Conservation (phyloP, 1,140 invertebrate genomes). For the Aphelinus atriplicis region DNA sequence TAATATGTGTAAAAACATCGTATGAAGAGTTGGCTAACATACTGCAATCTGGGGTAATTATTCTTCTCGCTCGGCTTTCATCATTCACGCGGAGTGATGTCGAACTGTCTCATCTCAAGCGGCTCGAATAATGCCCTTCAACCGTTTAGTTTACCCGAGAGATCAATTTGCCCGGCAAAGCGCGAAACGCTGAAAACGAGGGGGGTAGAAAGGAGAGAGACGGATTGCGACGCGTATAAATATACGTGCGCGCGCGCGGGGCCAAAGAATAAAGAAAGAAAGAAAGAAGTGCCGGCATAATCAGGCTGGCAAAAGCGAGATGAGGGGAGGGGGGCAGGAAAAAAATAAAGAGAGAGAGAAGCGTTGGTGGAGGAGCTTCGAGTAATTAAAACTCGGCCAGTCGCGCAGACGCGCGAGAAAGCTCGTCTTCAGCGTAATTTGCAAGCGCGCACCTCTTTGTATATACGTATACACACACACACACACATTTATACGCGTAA, state of each 20-base stretch:
- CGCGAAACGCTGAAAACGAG: background rate
- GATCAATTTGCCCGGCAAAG: conserved; percentile 5
- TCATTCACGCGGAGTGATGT: too few species aligned
- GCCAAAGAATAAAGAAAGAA: too few species aligned
- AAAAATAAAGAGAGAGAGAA: too few species aligned
- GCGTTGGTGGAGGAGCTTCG: too few species aligned
- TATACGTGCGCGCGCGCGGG: background rate
- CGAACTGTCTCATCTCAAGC: too few species aligned
- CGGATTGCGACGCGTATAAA: background rate
- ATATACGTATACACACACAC: background rate
- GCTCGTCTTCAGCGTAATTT: background rate
- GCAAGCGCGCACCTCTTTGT: too few species aligned
- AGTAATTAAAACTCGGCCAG: conserved; percentile 28
- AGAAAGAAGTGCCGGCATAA: background rate
- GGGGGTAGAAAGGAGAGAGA: background rate
- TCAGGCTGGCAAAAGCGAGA: background rate
- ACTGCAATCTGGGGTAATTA: too few species aligned
- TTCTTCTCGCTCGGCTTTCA: too few species aligned
- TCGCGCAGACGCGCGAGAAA: background rate
- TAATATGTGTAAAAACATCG: too few species aligned
- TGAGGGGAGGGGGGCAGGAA: background rate
- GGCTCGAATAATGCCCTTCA: background rate
- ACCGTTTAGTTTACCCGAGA: conserved; percentile 8
- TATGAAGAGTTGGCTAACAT: too few species aligned
- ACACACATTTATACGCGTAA: background rate